Evolutionary conservation across 1,140 invertebrate genomes (phyloP), one percentile per base, ranked within the genome.

Genomic region (Eriocheir sinensis): DNA sequence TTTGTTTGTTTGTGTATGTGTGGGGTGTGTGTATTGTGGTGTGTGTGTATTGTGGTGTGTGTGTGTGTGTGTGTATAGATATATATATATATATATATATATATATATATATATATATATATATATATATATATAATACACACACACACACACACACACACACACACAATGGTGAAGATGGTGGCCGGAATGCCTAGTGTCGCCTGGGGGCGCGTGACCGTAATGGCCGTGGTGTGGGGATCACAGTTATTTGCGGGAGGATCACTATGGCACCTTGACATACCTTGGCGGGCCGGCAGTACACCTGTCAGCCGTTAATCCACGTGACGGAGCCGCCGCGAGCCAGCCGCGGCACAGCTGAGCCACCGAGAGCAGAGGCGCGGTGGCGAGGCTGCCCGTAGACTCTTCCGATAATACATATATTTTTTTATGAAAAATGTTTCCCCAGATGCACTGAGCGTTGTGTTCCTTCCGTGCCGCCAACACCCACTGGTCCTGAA

Each of bases 61-160:
- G 38, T 89, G 38, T 38, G 38, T 89, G 0, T 34, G 36, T 86
- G 36, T 34, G 36, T 86, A 86, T 41, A 89, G 30, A 89, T 41
- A 89, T 89, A 89, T 34, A 86, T 86, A 86, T 34, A 86, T 3
- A 86, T 34, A 86, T 86, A 86, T 34, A 86, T 72, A 88, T 88
- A n/a, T 88, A 34, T 88, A 34, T 88, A 1, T 53, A 91, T 30
- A 48, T 36, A 41, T 48, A 91, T 48, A 30, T 27, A 90, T 27
- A 38, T n/a, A 38, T 38, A 6, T n/a, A 91, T 21, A 27, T 91
- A 21, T 91, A 1, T 48, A 53, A 36, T 30, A 48, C n/a, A 27
- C 40, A 34, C 6, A 38, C 27, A n/a, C 40, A 88, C 40, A 21
- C 34, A 85, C 34, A 34, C 34, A 85, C 34, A 85, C 32, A 89